phyloP scores from a whole-genome alignment of 2,888 invertebrate species.

The Caenorhabditis sp. region DNA sequence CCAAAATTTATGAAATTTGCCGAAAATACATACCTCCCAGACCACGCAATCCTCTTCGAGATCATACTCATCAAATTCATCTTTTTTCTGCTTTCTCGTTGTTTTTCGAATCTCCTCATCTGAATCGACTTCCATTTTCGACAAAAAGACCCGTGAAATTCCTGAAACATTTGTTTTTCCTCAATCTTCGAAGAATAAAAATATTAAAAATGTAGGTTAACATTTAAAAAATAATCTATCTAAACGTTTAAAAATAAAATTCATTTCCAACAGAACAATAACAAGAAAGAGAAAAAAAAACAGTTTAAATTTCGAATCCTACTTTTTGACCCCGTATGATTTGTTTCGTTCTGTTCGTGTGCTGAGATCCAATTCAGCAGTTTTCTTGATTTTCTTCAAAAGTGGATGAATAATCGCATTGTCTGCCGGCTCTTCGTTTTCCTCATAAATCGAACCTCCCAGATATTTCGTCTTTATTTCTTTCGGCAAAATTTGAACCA shows the following conservation, averaged over 20 bases:
- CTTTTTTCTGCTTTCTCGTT: slow-evolving; percentile 10
- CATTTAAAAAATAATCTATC: not conserved
- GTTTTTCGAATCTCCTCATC: slow-evolving; percentile 9
- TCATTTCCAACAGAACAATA: slow-evolving; percentile 2
- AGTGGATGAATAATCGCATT: slow-evolving; percentile 13
- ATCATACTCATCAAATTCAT: slow-evolving; percentile 12
- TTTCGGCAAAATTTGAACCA: slow-evolving; percentile 22
- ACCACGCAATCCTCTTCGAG: slow-evolving; percentile 13
- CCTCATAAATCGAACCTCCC: slow-evolving; percentile 36
- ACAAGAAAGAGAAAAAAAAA: not conserved
- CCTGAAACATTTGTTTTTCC: not conserved
- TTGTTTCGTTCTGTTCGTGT: slow-evolving; percentile 22
- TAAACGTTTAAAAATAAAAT: not conserved
- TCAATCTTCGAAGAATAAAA: slow-evolving; percentile 3
- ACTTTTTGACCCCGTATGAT: slow-evolving; percentile 15
- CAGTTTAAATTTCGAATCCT: not conserved
- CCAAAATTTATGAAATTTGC: too few relatives aligned
- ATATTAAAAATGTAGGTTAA: slow-evolving; percentile 7
- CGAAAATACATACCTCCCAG: slow-evolving; percentile 19
- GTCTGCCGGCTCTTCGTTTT: slow-evolving; percentile 23
- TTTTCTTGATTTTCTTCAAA: slow-evolving; percentile 29
- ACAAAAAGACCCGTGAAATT: not conserved
- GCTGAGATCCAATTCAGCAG: slow-evolving; percentile 20
- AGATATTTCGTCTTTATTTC: slow-evolving; percentile 20
- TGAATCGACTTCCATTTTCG: slow-evolving; percentile 22